Base-by-base conservation (phyloP, 2,888 invertebrate species). In the Cheilosia pagana region DNA sequence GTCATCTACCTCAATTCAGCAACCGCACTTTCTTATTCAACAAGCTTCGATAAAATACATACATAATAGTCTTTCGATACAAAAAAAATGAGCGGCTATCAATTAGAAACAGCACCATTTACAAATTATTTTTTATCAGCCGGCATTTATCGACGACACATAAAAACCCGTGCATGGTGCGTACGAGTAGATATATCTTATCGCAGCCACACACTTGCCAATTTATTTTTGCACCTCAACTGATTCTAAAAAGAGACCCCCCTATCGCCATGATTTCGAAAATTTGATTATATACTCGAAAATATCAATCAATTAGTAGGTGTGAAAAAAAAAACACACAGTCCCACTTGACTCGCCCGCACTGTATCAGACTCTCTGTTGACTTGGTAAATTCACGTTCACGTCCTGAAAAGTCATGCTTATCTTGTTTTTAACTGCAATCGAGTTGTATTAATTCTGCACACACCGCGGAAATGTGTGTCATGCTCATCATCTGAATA, bases 401-500 rank as follows among this genome's bases (percentile, higher is more conserved):
- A 67, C 7, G 16, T 35, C 45, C 57, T 23, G 14, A 41, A 71
- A 71, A 50, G 52, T 52, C 60, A 71, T 25, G 48, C 5, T 59
- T 70, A 35, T 59, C 55, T 71, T 59, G 57, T 50, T 75, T 50
- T 28, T 39, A 28, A 25, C 57, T 59, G 50, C 75, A 75, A 57
- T 57, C 39, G 50, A 75, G 25, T 48, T 48, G 31, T 55, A 31
- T 67, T 31, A 50, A 50, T 41, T 75, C 75, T 67, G 75, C 75
- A 75, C 41, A 65, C 39, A 39, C 41, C 48, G 35, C 39, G 25
- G 10, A 39, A 63, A 45, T 57, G 63, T 74, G 50, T 65, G 50
- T 50, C 55, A 41, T 57, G 16, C 53, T 16, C 23, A n/a, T 45
- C 43, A 28, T 60, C 53, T 28, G 28, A 7, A 39, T 35, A 41